phyloP scores from a whole-genome alignment of 2,113 vertebrate species.

The Vanacampus margaritifer region DNA sequence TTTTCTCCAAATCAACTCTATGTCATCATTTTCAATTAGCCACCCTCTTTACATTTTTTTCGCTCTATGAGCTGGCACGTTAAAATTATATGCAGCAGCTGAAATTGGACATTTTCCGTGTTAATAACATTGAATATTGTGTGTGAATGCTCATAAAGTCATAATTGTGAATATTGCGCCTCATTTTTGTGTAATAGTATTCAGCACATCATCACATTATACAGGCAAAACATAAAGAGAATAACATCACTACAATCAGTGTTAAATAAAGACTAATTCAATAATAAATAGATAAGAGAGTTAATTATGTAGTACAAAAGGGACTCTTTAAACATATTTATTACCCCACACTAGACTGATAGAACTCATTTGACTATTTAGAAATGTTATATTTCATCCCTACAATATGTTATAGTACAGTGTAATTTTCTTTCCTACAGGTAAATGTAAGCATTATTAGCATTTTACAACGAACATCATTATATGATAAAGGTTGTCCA shows the following conservation, averaged over 20 bases:
- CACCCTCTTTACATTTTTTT: constrained; percentile 14
- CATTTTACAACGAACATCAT: too few relatives aligned
- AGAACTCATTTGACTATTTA: neutral
- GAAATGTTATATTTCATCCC: neutral
- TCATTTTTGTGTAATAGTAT: constrained; percentile 51
- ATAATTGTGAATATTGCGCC: constrained; percentile 33
- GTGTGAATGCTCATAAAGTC: constrained; percentile 30
- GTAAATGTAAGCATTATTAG: neutral
- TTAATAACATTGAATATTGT: constrained; percentile 28
- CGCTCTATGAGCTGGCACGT: constrained; percentile 32
- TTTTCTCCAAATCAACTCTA: constrained; percentile 43
- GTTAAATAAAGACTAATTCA: neutral
- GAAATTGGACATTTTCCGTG: constrained; percentile 18
- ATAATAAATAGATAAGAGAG: too few relatives aligned
- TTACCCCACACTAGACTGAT: neutral
- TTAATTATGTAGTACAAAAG: neutral
- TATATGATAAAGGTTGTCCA: too few relatives aligned
- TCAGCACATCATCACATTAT: neutral
- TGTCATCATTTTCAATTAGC: constrained; percentile 65
- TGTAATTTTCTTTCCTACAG: neutral
- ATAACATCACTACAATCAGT: neutral
- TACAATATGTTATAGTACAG: neutral
- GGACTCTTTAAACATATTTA: neutral
- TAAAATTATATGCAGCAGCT: constrained; percentile 30
- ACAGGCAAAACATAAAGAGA: neutral